phyloP scores from a whole-genome alignment of 2,888 invertebrate species.

The Rotaria magnacalcarata region DNA sequence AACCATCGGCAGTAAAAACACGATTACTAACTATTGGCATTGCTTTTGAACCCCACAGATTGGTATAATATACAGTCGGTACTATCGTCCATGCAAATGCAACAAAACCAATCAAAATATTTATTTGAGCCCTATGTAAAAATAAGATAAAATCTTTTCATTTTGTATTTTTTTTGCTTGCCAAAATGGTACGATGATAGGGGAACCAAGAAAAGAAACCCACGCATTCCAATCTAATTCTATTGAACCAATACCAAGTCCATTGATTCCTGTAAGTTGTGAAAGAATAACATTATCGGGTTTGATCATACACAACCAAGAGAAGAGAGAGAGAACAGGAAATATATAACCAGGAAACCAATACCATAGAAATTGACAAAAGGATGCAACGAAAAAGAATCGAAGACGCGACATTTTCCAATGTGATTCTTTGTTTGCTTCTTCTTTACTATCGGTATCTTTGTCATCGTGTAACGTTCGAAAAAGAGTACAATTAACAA shows the following conservation, averaged over 20 bases:
- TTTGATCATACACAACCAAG: not conserved
- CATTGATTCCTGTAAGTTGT: not conserved
- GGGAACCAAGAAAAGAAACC: not conserved
- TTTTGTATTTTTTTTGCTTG: too few species aligned
- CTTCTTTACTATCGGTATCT: not conserved
- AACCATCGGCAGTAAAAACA: not conserved
- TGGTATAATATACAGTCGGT: not conserved
- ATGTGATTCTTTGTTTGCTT: not conserved
- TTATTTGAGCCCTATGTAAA: not conserved
- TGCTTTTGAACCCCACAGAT: conserved; percentile 15
- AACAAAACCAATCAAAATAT: conserved; percentile 10
- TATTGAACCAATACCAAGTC: not conserved
- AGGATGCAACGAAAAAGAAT: not conserved
- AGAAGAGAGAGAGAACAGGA: not conserved
- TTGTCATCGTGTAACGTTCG: conserved; percentile 14
- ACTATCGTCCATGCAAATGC: not conserved
- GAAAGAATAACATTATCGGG: not conserved
- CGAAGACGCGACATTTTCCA: not conserved
- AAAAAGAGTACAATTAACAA: not conserved
- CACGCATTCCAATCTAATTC: conserved; percentile 19
- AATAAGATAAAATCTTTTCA: not conserved
- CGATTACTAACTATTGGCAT: not conserved
- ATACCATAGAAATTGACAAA: conserved; percentile 5
- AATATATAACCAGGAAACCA: conserved; percentile 35
- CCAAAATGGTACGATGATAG: conserved; percentile 24